A percentile compares a stretch with the other conserved stretches of the same genome.
phyloP scores from a whole-genome alignment of 2,797 vertebrate species.

The Schizopygopsis malacanthus region DNA sequence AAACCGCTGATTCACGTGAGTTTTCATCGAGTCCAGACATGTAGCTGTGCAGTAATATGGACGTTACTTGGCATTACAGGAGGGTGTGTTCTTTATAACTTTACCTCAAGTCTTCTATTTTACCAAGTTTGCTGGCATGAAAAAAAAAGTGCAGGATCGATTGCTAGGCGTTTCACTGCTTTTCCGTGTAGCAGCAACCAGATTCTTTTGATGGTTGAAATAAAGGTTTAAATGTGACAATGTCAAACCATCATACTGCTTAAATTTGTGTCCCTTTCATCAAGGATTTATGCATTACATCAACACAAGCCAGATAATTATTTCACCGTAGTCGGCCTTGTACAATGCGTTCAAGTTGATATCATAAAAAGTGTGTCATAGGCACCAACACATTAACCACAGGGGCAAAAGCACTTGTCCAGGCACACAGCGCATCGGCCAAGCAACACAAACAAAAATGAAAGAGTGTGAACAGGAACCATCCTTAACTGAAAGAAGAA shows the following conservation, averaged over 20 bases:
- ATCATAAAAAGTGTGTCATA: conserved; percentile 18
- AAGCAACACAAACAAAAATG: conserved; percentile 17
- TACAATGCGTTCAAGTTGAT: background rate
- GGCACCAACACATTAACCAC: background rate
- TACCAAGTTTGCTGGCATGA: background rate
- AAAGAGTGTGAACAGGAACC: background rate
- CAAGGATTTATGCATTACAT: background rate
- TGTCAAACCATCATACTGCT: background rate
- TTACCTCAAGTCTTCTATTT: background rate
- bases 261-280: background rate
- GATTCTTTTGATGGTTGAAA: background rate
- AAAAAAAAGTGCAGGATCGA: background rate
- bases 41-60: background rate
- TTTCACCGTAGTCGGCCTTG: background rate
- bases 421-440: background rate
- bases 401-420: conserved; percentile 13
- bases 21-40: background rate
- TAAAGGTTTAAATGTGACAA: background rate
- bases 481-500: background rate
- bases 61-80: background rate
- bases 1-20: conserved; percentile 2
- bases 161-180: background rate
- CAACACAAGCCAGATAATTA: background rate
- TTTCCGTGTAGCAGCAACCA: background rate
- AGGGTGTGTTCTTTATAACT: background rate